phyloP scores from a whole-genome alignment of 2,113 vertebrate species.

The Thermophis baileyi region DNA sequence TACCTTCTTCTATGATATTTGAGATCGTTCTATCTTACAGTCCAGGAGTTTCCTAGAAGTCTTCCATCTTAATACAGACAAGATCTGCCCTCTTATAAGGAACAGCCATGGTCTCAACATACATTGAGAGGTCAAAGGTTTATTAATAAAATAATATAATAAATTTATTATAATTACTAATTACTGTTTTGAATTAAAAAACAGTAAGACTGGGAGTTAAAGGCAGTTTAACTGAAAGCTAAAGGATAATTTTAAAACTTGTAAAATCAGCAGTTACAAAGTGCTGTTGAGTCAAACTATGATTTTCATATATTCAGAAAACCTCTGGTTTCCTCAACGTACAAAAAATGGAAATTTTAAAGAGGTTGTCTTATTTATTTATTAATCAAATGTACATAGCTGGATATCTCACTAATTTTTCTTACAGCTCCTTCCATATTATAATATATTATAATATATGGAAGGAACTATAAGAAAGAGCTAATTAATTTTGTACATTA shows the following conservation, averaged over 20 bases:
- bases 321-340: neutral
- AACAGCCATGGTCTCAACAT: neutral
- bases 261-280: neutral
- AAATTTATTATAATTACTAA: neutral
- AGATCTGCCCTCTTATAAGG: neutral
- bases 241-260: neutral
- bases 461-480: neutral
- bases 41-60: neutral
- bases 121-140: no score
- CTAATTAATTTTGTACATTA: neutral
- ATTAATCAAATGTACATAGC: neutral
- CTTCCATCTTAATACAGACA: neutral
- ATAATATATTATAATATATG: neutral
- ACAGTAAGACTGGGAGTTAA: neutral
- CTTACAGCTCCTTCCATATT: neutral
- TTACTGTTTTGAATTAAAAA: neutral
- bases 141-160: no score
- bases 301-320: neutral
- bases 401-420: neutral
- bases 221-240: neutral
- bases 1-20: neutral
- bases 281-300: neutral
- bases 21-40: neutral
- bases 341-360: neutral
- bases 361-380: neutral